Conservation (phyloP, 2,113 vertebrate genomes). For the Psilopsiagon aurifrons region DNA sequence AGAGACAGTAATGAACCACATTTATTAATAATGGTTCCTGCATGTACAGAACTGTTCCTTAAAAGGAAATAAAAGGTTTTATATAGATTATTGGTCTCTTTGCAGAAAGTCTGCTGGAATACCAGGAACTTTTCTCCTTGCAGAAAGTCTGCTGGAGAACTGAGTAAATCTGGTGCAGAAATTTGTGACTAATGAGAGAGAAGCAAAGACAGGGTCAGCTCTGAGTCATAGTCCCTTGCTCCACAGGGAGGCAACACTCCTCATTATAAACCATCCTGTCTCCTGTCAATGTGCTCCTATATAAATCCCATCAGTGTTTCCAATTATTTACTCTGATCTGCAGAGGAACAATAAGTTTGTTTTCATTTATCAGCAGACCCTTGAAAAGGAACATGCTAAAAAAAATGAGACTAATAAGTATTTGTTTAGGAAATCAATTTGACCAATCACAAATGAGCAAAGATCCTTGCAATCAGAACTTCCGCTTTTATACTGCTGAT, state of each 20-base stretch:
- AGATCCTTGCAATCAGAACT: not conserved
- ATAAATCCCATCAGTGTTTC: not conserved
- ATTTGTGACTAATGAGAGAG: not conserved
- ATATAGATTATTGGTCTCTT: not conserved
- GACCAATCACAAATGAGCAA: not conserved
- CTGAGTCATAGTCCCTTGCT: not conserved
- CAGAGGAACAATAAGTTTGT: not conserved
- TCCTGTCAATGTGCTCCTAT: not conserved
- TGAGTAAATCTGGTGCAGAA: not conserved
- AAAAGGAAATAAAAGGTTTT: not conserved
- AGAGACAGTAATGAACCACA: not conserved
- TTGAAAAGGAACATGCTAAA: not conserved
- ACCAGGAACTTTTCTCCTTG: not conserved
- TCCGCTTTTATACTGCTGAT: not conserved
- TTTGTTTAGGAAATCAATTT: slow-evolving; percentile 2
- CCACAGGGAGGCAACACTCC: not conserved
- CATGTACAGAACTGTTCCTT: not conserved
- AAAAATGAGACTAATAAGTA: not conserved
- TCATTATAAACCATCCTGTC: not conserved
- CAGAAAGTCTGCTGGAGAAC: not conserved
- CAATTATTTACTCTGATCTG: not conserved
- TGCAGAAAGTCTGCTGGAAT: not conserved
- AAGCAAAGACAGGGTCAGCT: not conserved
- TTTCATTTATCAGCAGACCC: not conserved
- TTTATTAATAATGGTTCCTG: not conserved